Evolutionary conservation across 2,113 vertebrate genomes (phyloP).

Genomic region (Corythaeola cristata): DNA sequence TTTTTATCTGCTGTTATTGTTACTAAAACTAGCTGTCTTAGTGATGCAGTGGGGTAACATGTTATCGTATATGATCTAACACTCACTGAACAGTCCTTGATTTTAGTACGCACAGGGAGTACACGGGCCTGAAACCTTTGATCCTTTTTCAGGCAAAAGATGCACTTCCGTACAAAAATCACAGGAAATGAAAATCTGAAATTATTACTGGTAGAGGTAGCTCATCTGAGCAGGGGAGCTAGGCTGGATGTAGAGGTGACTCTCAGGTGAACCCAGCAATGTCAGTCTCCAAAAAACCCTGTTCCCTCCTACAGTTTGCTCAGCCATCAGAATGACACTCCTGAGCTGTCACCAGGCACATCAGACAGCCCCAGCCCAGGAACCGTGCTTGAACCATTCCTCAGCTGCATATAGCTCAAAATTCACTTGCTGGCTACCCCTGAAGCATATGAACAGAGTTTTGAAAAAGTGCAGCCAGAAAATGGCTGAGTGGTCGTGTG

Average conservation of each 20-base stretch:
- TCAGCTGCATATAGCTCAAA: background rate
- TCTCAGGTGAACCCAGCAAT: background rate
- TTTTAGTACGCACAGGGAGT: background rate
- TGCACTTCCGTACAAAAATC: background rate
- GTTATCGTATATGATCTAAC: background rate
- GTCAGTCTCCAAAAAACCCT: background rate
- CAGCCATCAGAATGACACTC: background rate
- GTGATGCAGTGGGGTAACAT: background rate
- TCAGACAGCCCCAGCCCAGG: background rate
- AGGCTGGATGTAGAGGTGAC: background rate
- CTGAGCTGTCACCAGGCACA: background rate
- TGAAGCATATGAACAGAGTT: background rate
- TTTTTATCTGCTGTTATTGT: background rate
- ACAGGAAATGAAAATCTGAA: background rate
- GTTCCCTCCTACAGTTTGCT: background rate
- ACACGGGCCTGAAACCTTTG: background rate
- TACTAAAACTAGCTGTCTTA: background rate
- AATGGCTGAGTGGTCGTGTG: background rate
- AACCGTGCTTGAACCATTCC: background rate
- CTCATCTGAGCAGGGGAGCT: background rate
- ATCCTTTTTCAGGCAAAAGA: background rate
- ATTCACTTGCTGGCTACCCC: background rate
- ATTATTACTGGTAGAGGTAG: background rate
- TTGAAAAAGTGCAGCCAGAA: background rate
- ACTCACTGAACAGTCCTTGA: background rate